Conservation (phyloP, 2,888 invertebrate species). For the Mesopsocus fuscifrons region DNA sequence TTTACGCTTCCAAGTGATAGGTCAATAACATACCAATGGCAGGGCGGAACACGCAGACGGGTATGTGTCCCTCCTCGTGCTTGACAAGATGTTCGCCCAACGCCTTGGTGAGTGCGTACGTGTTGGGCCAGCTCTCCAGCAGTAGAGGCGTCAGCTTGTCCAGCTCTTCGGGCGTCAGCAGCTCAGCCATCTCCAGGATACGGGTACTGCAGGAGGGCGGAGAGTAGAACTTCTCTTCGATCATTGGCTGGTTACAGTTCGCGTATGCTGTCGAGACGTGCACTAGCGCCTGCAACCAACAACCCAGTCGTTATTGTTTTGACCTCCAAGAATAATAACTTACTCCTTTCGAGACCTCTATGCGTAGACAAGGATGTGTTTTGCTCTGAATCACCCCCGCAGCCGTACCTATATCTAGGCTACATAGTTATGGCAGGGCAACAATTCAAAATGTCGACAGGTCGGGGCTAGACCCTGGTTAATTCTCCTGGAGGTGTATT, state of each 20-base stretch:
- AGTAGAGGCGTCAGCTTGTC: conserved; percentile 19
- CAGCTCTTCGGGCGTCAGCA: background rate
- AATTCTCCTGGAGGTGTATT: too few relatives aligned
- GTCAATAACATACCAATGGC: conserved; percentile 57
- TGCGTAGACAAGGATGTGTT: too few relatives aligned
- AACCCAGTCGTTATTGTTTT: too few relatives aligned
- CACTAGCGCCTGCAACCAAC: background rate
- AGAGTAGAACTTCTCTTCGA: conserved; percentile 2
- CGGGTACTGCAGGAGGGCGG: background rate
- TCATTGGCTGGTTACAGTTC: background rate
- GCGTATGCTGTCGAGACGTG: conserved; percentile 6
- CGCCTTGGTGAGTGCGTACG: conserved; percentile 82
- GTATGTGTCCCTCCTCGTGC: conserved; percentile 45
- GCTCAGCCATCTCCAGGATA: background rate
- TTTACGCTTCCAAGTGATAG: too few relatives aligned
- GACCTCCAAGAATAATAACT: too few relatives aligned
- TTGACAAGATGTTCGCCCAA: conserved; percentile 61
- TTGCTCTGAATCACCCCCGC: too few relatives aligned
- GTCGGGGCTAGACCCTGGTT: too few relatives aligned
- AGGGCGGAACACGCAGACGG: conserved; percentile 66
- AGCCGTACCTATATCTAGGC: too few relatives aligned
- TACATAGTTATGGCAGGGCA: too few relatives aligned
- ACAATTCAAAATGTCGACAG: too few relatives aligned
- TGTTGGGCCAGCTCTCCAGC: conserved; percentile 63
- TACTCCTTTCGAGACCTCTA: too few relatives aligned